Evolutionary conservation across 1,140 invertebrate genomes (phyloP).

Genomic region (Leptinotarsa lineolata): DNA sequence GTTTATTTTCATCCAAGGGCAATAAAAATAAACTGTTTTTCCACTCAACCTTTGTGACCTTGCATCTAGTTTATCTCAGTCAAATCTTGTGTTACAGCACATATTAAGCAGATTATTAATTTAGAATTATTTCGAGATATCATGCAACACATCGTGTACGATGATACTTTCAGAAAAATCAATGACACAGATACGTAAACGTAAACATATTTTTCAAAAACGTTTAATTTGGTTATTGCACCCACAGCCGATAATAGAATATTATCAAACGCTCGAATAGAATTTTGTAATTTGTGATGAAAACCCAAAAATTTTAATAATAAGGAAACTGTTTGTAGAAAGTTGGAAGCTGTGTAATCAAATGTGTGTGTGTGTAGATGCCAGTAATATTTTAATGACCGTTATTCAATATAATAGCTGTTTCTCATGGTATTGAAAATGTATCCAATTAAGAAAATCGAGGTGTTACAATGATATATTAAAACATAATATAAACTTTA

Average conservation of each 20-base stretch:
- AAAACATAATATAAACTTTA: background rate
- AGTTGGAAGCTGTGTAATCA: background rate
- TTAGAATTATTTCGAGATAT: no score
- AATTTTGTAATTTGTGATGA: slow-evolving; percentile 6
- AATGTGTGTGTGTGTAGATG: background rate
- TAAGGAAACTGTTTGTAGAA: background rate
- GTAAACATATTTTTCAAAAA: background rate
- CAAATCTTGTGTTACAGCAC: no score
- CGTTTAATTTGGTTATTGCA: background rate
- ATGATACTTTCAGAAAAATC: no score
- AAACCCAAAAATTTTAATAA: background rate
- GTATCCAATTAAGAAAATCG: background rate
- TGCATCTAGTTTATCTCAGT: no score
- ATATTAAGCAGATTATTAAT: no score
- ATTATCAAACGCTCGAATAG: background rate
- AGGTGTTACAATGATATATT: slow-evolving; percentile 6
- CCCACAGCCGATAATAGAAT: background rate
- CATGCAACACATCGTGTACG: no score
- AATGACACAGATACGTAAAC: background rate
- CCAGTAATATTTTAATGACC: background rate
- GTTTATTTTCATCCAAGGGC: no score
- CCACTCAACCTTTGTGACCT: no score
- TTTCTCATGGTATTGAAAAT: background rate
- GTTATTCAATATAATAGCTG: background rate
- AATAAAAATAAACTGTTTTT: no score